Percentiles rank a stretch among this genome's conserved stretches.
These are phyloP conservation scores for Pseudochromis fuscus DNA, from an alignment of 2,797 vertebrate species.

Conservation along the genomic window DNA sequence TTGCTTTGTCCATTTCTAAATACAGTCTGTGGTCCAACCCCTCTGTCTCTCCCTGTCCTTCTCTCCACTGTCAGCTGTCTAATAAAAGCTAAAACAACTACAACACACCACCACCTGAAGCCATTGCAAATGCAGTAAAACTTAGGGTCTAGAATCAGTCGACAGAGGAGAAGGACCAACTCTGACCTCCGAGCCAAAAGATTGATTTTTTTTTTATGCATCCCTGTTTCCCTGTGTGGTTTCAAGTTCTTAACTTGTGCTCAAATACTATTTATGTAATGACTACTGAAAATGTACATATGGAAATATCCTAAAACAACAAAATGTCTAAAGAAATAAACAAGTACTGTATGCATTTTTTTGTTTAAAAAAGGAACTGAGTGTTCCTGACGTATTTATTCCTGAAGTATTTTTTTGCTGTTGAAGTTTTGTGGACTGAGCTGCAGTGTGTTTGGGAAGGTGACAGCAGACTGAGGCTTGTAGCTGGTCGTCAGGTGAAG, in stretches of 20 bases:
- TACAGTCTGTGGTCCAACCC: too few relatives aligned
- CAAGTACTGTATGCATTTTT: conserved; percentile 72
- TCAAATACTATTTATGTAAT: conserved; percentile 66
- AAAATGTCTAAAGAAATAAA: conserved; percentile 57
- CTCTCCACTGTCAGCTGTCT: too few relatives aligned
- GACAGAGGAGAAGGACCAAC: conserved; percentile 11
- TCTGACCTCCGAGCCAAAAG: conserved; percentile 77
- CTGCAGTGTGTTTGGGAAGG: conserved; percentile 54
- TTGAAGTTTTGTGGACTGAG: conserved; percentile 50
- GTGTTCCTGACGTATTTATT: conserved; percentile 83
- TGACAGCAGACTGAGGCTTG: conserved; percentile 48
- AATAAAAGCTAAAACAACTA: not conserved
- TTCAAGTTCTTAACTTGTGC: conserved; percentile 62
- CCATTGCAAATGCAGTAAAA: conserved; percentile 15
- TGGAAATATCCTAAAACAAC: conserved; percentile 66
- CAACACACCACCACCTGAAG: conserved; percentile 26
- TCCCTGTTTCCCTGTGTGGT: conserved; percentile 50
- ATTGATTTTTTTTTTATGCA: conserved; percentile 72
- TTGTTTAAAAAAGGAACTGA: conserved; percentile 66
- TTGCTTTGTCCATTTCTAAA: too few relatives aligned
- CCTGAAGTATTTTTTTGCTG: conserved; percentile 53
- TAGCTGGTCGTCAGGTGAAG: too few relatives aligned
- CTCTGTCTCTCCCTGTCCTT: not conserved
- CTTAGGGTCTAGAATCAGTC: conserved; percentile 9
- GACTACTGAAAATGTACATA: conserved; percentile 76